Conservation (phyloP, 2,797 vertebrate species). For the Tenualosa thibaudeaui region DNA sequence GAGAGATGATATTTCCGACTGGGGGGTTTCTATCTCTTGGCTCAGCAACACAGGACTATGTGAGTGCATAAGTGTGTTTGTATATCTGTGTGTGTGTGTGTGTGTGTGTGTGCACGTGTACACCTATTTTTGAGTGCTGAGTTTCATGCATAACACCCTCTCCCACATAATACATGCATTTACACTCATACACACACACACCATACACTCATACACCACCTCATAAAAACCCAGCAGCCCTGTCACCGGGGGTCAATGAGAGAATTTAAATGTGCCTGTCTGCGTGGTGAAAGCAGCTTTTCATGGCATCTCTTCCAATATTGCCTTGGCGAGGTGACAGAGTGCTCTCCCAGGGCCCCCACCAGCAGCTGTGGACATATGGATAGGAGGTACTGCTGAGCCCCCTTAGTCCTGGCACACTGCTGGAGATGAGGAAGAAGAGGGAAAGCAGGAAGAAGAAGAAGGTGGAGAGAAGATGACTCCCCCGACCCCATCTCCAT, state of each 20-base stretch:
- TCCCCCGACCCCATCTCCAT: not conserved
- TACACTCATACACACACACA: not conserved
- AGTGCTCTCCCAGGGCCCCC: conserved; percentile 62
- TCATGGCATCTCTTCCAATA: conserved; percentile 57
- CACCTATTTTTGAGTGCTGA: not conserved
- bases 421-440: not conserved
- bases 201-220: conserved; percentile 8
- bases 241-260: conserved; percentile 57
- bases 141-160: not conserved
- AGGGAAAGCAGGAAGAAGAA: not conserved
- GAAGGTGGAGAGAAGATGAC: not conserved
- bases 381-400: conserved; percentile 57
- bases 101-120: not conserved
- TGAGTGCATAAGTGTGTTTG: conserved; percentile 1
- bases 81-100: not conserved
- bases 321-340: conserved; percentile 67
- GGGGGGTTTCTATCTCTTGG: conserved; percentile 42
- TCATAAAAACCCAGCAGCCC: conserved; percentile 34
- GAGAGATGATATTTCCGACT: conserved; percentile 49
- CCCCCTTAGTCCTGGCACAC: conserved; percentile 33
- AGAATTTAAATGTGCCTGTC: conserved; percentile 55
- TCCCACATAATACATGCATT: not conserved
- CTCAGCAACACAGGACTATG: conserved; percentile 29
- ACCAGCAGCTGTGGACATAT: conserved; percentile 71
- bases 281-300: conserved; percentile 48